Evolutionary conservation across 1,140 invertebrate species (phyloP).

Genomic region (honey bee (Apis mellifera)): DNA sequence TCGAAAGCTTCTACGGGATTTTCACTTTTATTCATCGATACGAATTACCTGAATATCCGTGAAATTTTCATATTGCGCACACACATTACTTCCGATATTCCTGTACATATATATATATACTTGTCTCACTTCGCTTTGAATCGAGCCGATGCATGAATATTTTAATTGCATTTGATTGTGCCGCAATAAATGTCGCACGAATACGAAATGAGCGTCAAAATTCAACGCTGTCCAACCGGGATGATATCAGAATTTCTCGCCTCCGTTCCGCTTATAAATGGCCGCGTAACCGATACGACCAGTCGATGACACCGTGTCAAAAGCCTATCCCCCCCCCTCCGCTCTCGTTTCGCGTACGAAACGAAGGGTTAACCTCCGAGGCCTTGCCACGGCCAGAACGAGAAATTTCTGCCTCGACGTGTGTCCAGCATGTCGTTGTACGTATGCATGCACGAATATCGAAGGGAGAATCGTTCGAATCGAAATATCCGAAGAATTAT

Average conservation of each 20-base stretch:
- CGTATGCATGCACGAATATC: slow-evolving; percentile 24
- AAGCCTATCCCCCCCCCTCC: slow-evolving; percentile 31
- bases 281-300: slow-evolving; percentile 60
- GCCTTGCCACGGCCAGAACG: slow-evolving; percentile 26
- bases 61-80: not conserved
- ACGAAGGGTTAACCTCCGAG: slow-evolving; percentile 58
- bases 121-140: not conserved
- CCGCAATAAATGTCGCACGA: slow-evolving; percentile 1
- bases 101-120: no score
- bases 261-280: slow-evolving; percentile 14
- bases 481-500: not conserved
- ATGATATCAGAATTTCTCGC: slow-evolving; percentile 13
- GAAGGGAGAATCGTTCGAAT: not conserved
- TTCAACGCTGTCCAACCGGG: slow-evolving; percentile 1
- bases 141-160: slow-evolving; percentile 11
- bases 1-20: not conserved
- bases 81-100: no score
- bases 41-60: not conserved
- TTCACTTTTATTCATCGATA: not conserved
- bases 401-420: slow-evolving; percentile 52
- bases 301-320: slow-evolving; percentile 55
- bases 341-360: slow-evolving; percentile 54
- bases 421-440: slow-evolving; percentile 31
- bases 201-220: slow-evolving; percentile 39
- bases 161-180: slow-evolving; percentile 36